Conservation (phyloP, 1,140 invertebrate species). For the Phortica variegata region DNA sequence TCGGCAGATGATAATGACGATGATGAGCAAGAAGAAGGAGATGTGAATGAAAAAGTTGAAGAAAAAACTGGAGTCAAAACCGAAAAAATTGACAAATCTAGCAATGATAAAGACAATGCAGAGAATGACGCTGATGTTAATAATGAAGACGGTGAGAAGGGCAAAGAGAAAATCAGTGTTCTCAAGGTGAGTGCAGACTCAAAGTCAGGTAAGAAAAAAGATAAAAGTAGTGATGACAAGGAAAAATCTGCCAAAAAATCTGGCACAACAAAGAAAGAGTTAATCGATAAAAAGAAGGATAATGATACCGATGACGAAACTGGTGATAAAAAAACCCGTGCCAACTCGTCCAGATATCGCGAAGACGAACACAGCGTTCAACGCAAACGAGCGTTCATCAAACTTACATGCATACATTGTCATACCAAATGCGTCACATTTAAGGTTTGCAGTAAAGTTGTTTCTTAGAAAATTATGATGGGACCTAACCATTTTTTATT, state of each 20-base stretch:
- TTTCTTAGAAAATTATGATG: background rate
- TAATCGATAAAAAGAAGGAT: constrained; percentile 37
- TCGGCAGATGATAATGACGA: constrained; percentile 58
- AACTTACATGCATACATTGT: constrained; percentile 74
- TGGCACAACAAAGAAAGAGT: constrained; percentile 33
- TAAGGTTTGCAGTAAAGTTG: constrained; percentile 58
- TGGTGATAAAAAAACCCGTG: constrained; percentile 34
- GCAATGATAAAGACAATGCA: constrained; percentile 21
- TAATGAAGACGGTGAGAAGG: constrained; percentile 27
- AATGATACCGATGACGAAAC: constrained; percentile 34
- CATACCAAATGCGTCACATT: constrained; percentile 71
- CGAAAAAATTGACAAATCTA: too few species aligned
- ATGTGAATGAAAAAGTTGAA: constrained; percentile 24
- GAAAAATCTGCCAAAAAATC: constrained; percentile 43
- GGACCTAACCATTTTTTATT: constrained; percentile 9
- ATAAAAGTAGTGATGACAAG: constrained; percentile 38
- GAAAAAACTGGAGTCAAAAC: too few species aligned
- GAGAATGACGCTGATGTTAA: constrained; percentile 15
- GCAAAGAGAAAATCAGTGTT: constrained; percentile 34
- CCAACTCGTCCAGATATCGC: constrained; percentile 30
- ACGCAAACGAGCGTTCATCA: constrained; percentile 63
- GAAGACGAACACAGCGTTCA: constrained; percentile 38
- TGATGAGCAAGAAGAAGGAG: constrained; percentile 30
- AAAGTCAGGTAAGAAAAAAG: constrained; percentile 51
- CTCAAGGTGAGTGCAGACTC: constrained; percentile 11